Evolutionary conservation across 2,888 invertebrate species (phyloP).

Genomic region (Strigamia crassipes): DNA sequence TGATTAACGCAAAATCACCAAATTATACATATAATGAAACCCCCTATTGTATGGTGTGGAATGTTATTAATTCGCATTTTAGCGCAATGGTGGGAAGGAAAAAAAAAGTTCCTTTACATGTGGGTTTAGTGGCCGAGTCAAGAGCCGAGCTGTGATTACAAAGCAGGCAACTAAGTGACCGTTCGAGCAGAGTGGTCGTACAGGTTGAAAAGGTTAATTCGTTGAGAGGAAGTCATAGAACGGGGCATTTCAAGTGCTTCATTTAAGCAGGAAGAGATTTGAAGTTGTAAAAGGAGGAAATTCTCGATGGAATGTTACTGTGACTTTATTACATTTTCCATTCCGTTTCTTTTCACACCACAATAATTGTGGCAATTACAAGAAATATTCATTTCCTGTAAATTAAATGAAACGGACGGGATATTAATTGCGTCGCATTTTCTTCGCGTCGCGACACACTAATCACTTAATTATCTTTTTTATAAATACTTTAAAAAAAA

Average conservation of each 20-base stretch:
- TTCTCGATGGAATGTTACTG: not conserved
- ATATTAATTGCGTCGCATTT: not conserved
- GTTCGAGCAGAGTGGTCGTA: slow-evolving; percentile 14
- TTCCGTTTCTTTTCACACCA: not conserved
- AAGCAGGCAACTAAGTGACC: slow-evolving; percentile 27
- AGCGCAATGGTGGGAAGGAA: not conserved
- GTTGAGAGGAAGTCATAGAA: slow-evolving; percentile 28
- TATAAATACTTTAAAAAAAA: too few species aligned
- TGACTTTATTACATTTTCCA: not conserved
- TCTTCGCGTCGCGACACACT: not conserved
- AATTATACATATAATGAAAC: too few species aligned
- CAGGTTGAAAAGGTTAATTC: slow-evolving; percentile 37
- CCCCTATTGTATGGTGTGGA: not conserved
- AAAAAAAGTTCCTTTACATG: slow-evolving; percentile 1
- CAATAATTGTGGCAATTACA: slow-evolving; percentile 1
- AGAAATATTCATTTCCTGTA: slow-evolving; percentile 14
- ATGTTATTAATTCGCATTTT: slow-evolving; percentile 8
- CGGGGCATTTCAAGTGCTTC: slow-evolving; percentile 31
- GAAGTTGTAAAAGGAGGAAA: not conserved
- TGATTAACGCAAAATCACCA: too few species aligned
- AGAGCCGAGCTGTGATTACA: slow-evolving; percentile 17
- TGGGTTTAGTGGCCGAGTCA: not conserved
- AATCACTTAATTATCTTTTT: not conserved
- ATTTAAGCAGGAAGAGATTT: slow-evolving; percentile 24
- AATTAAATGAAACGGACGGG: not conserved